Percentiles rank a stretch among this genome's conserved stretches.
phyloP scores from a whole-genome alignment of 2,888 invertebrate genomes.

The Coecobrya sp. region DNA sequence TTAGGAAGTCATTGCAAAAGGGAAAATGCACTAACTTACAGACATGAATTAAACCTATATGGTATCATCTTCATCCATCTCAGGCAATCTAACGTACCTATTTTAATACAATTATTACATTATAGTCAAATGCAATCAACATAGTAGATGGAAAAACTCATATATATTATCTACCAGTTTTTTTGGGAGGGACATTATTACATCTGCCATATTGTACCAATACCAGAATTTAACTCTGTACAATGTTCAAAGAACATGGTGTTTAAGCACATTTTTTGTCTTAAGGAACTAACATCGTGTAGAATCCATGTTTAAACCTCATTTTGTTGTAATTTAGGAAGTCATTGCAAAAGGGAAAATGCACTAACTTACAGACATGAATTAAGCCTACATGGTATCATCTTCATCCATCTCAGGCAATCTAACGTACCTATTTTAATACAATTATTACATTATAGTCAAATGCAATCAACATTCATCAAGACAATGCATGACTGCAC shows the following conservation, averaged over 20 bases:
- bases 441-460: background rate
- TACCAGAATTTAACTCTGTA: background rate
- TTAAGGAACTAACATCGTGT: background rate
- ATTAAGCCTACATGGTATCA: background rate
- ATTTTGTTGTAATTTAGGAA: slow-evolving; percentile 30
- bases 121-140: background rate
- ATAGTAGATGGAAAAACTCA: background rate
- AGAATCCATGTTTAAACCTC: background rate
- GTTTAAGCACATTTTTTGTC: background rate
- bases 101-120: background rate
- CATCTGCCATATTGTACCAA: slow-evolving; percentile 26
- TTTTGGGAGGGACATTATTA: slow-evolving; percentile 46
- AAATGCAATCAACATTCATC: background rate
- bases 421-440: background rate
- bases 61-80: background rate
- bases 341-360: background rate
- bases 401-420: background rate
- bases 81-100: background rate
- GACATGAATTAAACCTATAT: background rate
- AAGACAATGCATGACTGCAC: slow-evolving; percentile 2
- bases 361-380: background rate
- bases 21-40: background rate
- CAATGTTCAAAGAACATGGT: too few species aligned
- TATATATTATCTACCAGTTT: background rate
- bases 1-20: slow-evolving; percentile 28